These are phyloP conservation scores for Eremophila alpestris DNA, from an alignment of 2,797 vertebrate genomes.

Conservation along the genomic window DNA sequence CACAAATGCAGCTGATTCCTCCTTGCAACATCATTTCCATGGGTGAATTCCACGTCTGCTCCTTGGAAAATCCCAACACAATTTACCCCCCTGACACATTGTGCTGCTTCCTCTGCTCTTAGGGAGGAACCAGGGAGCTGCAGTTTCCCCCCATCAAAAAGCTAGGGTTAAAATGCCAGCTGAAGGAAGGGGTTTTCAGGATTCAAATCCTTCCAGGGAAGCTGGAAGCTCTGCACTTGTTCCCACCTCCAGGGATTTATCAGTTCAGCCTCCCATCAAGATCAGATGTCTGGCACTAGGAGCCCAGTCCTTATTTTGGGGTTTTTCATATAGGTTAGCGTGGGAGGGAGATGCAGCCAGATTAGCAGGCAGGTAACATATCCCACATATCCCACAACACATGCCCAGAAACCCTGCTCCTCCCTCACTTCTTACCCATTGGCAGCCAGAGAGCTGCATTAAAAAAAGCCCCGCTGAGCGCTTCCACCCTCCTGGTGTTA, in stretches of 20 bases:
- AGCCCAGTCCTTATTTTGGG: constrained; percentile 18
- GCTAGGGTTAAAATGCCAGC: not conserved
- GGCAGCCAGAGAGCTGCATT: not conserved
- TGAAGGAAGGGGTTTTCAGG: not conserved
- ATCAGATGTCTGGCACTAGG: constrained; percentile 29
- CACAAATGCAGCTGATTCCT: not conserved
- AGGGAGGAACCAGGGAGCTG: not conserved
- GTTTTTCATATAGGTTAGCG: constrained; percentile 23
- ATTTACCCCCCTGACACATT: not conserved
- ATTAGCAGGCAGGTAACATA: constrained; percentile 43
- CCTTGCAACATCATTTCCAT: not conserved
- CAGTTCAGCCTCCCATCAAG: not conserved
- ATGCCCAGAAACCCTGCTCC: not conserved
- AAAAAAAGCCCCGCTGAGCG: not conserved
- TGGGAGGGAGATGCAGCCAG: constrained; percentile 32
- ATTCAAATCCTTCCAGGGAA: not conserved
- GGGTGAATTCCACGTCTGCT: not conserved
- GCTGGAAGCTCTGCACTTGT: not conserved
- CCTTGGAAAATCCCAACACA: not conserved
- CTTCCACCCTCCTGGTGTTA: not conserved
- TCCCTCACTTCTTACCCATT: constrained; percentile 5
- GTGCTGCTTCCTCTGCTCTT: not conserved
- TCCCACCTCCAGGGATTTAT: not conserved
- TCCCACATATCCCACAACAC: constrained; percentile 12
- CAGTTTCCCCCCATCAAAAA: not conserved